Percentiles rank a stretch among this genome's conserved stretches.
phyloP scores from a whole-genome alignment of 2,113 vertebrate species.

The Desmodus rotundus region DNA sequence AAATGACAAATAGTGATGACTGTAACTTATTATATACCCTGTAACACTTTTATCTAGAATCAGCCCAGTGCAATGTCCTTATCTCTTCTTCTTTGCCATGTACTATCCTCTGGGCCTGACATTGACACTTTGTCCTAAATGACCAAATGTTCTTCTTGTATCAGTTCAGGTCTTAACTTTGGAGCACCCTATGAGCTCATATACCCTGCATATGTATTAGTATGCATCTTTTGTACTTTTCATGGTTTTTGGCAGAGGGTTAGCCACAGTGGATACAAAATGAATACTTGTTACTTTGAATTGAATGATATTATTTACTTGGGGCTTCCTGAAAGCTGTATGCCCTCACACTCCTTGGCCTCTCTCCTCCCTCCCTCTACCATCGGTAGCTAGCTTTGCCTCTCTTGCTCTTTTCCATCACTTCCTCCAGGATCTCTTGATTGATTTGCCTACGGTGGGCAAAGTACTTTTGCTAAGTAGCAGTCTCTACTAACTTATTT shows the following conservation, averaged over 20 bases:
- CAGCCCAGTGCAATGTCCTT: neutral
- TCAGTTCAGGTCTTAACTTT: neutral
- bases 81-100: neutral
- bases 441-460: neutral
- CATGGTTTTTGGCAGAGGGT: neutral
- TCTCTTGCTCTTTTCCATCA: neutral
- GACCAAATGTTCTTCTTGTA: neutral
- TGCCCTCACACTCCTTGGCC: neutral
- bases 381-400: neutral
- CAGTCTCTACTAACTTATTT: neutral
- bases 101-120: neutral
- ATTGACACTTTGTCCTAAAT: neutral
- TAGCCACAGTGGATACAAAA: neutral
- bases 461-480: neutral
- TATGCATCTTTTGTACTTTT: neutral
- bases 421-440: neutral
- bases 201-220: neutral
- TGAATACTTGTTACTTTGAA: neutral
- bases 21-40: neutral
- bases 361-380: neutral
- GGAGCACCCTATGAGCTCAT: neutral
- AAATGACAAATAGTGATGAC: neutral
- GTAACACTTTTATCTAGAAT: neutral
- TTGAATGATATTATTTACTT: neutral
- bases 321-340: neutral